These are phyloP conservation scores for Drosophila bunnanda DNA, from an alignment of 2,888 invertebrate genomes.

Conservation along the genomic window DNA sequence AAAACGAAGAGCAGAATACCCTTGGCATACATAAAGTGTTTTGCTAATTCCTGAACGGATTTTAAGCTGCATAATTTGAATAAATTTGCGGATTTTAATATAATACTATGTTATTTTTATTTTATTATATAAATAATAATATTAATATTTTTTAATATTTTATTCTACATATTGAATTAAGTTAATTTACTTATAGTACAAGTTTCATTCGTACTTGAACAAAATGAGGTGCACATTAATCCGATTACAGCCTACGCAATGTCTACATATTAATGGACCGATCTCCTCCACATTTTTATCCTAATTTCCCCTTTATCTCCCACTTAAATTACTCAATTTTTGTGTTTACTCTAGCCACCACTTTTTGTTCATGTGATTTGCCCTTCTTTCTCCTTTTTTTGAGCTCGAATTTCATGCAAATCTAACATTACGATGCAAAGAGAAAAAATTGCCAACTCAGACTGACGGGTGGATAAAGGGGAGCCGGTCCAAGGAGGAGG, in stretches of 20 bases:
- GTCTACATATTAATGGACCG: constrained; percentile 5
- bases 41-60: too few relatives aligned
- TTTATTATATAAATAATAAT: not conserved
- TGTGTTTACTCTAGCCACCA: constrained; percentile 7
- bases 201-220: not conserved
- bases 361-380: constrained; percentile 2
- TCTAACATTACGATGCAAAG: constrained; percentile 61
- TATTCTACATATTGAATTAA: too few relatives aligned
- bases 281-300: not conserved
- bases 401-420: constrained; percentile 70
- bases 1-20: not conserved
- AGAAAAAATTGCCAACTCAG: constrained; percentile 66
- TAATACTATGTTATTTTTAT: too few relatives aligned
- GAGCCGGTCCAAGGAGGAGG: constrained; percentile 34
- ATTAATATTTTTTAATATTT: not conserved
- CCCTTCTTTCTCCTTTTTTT: not conserved
- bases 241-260: not conserved
- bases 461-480: constrained; percentile 31
- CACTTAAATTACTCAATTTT: constrained; percentile 25
- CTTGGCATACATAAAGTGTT: too few relatives aligned
- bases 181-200: not conserved
- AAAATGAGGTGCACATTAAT: not conserved
- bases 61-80: too few relatives aligned
- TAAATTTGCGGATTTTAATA: too few relatives aligned
- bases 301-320: not conserved